Base-by-base conservation (phyloP, 2,888 invertebrate species). In the Acleris laterana region DNA sequence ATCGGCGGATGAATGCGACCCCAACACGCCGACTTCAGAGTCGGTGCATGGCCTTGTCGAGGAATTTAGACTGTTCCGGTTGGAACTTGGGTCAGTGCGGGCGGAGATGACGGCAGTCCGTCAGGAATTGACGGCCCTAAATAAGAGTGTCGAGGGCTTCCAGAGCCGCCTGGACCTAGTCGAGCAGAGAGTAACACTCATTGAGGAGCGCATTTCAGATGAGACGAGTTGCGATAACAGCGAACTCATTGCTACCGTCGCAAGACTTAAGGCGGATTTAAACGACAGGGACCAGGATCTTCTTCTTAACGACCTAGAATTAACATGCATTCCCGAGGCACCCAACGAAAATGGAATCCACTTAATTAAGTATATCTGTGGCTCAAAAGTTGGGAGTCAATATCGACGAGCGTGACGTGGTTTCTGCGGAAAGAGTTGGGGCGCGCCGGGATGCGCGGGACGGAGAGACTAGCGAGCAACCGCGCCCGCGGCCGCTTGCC, bases 241-340 rank as follows among this genome's bases (percentile, higher is more conserved):
- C 1, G 53, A 53, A 1, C 32, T 53, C 9, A 3, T 5, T 6
- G 2, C 0, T 2, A 32, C 53, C 0, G 53, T 53, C 1, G 9
- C 32, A 2, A 3, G 1, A 9, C 28, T 32, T 5, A 38, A 32
- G 11, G 0, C 32, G 0, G 53, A 38, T 17, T 17, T 53, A 3
- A 53, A 19, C 28, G 53, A 53, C 17, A 5, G 53, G 11, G 53
- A 53, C 5, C 53, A 53, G 32, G 53, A 53, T 19, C 19, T 17
- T 5, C 53, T 53, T 0, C 11, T 11, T 0, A 53, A 32, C 19
- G 53, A 53, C 16, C 38, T 53, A 0, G 53, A 53, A 19, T 17
- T 53, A 11, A 16, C 53, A 2, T 28, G 53, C 1, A 11, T 53
- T 25, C 28, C 32, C 6, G 53, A 53, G 16, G 19, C 5, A 1